Percentiles rank a stretch among this genome's conserved stretches.
These are phyloP conservation scores for Caenorhabditis imperialis DNA, from an alignment of 2,888 invertebrate species.

Conservation along the genomic window DNA sequence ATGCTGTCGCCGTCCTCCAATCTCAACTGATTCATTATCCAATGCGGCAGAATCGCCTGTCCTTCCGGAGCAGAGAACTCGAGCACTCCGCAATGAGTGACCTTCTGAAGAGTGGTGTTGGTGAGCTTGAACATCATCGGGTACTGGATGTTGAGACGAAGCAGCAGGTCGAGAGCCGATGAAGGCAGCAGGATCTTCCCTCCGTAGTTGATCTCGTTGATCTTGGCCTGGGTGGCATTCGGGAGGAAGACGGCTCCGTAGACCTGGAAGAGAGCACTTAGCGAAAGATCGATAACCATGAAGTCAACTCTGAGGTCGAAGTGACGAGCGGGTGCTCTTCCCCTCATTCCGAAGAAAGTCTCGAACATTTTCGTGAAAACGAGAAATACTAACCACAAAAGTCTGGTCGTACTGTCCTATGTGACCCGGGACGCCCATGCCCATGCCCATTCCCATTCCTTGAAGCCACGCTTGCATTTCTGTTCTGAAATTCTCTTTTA, in stretches of 20 bases:
- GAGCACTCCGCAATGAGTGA: slow-evolving; percentile 91
- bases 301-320: slow-evolving; percentile 12
- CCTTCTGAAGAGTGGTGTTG: slow-evolving; percentile 86
- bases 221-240: slow-evolving; percentile 67
- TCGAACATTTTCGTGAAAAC: slow-evolving; percentile 6
- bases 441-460: slow-evolving; percentile 12
- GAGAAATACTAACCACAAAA: slow-evolving; percentile 36
- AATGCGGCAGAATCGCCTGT: slow-evolving; percentile 96
- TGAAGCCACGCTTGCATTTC: slow-evolving; percentile 52
- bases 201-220: slow-evolving; percentile 72
- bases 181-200: slow-evolving; percentile 76
- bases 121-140: slow-evolving; percentile 98
- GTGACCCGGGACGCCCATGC: slow-evolving; percentile 8
- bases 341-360: not conserved
- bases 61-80: slow-evolving; percentile 99
- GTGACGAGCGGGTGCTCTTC: not conserved
- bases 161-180: slow-evolving; percentile 71
- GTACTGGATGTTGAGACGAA: slow-evolving; percentile 91
- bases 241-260: slow-evolving; percentile 69
- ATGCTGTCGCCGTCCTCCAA: slow-evolving; percentile 91
- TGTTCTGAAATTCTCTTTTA: no score
- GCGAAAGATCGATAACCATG: not conserved
- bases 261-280: slow-evolving; percentile 18
- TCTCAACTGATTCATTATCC: slow-evolving; percentile 97
- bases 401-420: slow-evolving; percentile 37